These are phyloP conservation scores for Tricholaema leucomelas DNA, from an alignment of 2,113 vertebrate genomes.

Conservation along the genomic window DNA sequence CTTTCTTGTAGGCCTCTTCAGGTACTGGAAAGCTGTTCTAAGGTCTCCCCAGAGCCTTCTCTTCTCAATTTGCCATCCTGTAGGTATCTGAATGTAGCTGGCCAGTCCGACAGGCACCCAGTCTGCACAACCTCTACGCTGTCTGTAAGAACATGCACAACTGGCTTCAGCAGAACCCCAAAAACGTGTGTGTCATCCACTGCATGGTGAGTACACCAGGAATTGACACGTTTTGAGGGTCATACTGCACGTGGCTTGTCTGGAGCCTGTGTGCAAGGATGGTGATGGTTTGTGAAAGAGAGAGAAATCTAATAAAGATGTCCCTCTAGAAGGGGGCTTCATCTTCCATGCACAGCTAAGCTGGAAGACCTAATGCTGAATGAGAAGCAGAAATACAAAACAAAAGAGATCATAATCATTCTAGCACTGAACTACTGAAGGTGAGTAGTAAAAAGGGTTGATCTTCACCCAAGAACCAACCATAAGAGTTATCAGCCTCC, in stretches of 20 bases:
- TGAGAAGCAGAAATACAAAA: not conserved
- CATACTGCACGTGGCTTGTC: rapidly evolving
- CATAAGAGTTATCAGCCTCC: not conserved
- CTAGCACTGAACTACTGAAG: not conserved
- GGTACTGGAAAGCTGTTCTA: no score
- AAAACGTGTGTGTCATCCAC: conserved; percentile 98
- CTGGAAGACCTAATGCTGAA: not conserved
- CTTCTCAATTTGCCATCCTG: not conserved
- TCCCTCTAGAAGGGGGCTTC: not conserved
- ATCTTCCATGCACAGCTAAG: not conserved
- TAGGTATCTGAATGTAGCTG: conserved; percentile 98
- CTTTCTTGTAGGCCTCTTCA: no score
- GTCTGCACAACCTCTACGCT: conserved; percentile 96
- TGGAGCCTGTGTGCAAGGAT: not conserved
- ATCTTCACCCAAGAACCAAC: not conserved
- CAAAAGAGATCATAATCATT: not conserved
- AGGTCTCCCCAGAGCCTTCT: no score
- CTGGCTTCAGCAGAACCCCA: conserved; percentile 98
- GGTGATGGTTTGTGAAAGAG: not conserved
- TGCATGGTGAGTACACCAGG: conserved; percentile 88
- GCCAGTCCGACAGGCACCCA: conserved; percentile 92
- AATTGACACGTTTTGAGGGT: not conserved
- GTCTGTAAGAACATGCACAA: conserved; percentile 99
- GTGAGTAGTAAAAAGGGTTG: not conserved
- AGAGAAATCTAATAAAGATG: not conserved